phyloP scores from a whole-genome alignment of 2,797 vertebrate species.

The Mus minutoides region DNA sequence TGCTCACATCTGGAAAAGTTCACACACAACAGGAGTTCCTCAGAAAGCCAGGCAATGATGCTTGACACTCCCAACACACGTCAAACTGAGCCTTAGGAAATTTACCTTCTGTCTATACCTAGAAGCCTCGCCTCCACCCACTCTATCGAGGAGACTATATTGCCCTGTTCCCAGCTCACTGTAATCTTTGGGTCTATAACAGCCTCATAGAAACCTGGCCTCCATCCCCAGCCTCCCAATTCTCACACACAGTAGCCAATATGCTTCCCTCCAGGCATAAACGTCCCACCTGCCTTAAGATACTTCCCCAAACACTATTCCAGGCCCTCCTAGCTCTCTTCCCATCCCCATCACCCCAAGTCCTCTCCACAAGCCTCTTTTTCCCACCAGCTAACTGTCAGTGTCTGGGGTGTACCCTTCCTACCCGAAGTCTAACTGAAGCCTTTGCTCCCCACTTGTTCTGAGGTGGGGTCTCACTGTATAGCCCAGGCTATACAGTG shows the following conservation, averaged over 20 bases:
- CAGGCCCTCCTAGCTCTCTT: neutral
- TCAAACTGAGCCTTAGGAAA: neutral
- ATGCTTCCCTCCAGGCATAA: neutral
- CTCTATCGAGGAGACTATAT: neutral
- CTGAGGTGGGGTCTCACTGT: neutral
- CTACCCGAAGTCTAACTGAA: neutral
- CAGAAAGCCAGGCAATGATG: slow-evolving; percentile 4
- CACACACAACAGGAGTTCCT: neutral
- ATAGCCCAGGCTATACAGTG: neutral
- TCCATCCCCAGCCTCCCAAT: neutral
- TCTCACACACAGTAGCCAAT: neutral
- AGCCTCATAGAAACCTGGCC: neutral
- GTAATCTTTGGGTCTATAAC: neutral
- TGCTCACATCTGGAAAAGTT: neutral
- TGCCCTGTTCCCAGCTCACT: neutral
- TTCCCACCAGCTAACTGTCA: neutral
- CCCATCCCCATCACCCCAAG: no score
- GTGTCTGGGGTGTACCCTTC: neutral
- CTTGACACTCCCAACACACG: neutral
- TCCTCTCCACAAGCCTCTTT: neutral
- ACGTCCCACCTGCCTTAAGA: neutral
- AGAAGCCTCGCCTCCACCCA: neutral
- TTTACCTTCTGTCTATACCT: neutral
- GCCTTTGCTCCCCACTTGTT: neutral
- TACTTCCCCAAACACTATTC: neutral